Evolutionary conservation across 1,140 invertebrate genomes (phyloP).

Genomic region (Pissodes strobi): DNA sequence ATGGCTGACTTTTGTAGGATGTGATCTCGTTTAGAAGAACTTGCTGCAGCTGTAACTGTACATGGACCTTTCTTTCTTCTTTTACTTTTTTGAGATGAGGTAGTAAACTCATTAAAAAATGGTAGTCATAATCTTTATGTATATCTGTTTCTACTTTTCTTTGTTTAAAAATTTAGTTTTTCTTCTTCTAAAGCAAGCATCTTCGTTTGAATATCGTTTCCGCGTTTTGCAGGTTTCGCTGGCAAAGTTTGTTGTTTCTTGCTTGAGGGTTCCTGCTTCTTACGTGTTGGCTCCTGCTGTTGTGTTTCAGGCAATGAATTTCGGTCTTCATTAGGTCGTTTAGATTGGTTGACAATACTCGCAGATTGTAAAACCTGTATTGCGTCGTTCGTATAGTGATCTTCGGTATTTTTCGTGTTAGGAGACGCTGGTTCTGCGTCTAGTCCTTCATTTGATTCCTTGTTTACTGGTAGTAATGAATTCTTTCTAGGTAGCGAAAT

Average conservation of each 20-base stretch:
- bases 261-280: not conserved
- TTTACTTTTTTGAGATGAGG: slow-evolving; percentile 17
- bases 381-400: too few species aligned
- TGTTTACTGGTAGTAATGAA: not conserved
- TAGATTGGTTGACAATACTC: not conserved
- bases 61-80: slow-evolving; percentile 4
- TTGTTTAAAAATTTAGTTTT: slow-evolving; percentile 11
- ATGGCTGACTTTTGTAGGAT: not conserved
- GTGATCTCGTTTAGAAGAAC: slow-evolving; percentile 9
- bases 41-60: not conserved
- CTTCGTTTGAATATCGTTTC: not conserved
- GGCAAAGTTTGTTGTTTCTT: not conserved
- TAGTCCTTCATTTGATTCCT: slow-evolving; percentile 3
- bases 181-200: slow-evolving; percentile 3
- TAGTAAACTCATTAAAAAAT: slow-evolving; percentile 9
- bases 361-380: not conserved
- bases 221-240: not conserved
- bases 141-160: not conserved
- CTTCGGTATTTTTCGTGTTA: not conserved
- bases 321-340: too few species aligned
- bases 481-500: slow-evolving; percentile 6
- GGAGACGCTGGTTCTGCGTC: too few species aligned
- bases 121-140: slow-evolving; percentile 10
- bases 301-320: too few species aligned
- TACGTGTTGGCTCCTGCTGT: too few species aligned